A percentile compares a stretch with the other conserved stretches of the same genome.
Conservation (phyloP, 2,888 invertebrate species). For the Lamellibrachia satsuma region DNA sequence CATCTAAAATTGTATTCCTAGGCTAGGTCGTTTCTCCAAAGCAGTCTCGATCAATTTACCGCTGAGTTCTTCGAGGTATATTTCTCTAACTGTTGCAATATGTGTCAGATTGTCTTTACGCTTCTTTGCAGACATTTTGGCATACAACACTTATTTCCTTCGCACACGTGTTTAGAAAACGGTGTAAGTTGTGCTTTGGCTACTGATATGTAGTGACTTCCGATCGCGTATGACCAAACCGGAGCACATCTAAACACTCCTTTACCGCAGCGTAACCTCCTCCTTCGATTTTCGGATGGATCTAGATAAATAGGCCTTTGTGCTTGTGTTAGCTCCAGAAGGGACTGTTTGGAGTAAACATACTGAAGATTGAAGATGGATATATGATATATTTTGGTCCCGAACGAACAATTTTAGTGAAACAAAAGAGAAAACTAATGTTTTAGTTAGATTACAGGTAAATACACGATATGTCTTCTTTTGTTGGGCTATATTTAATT, state of each 20-base stretch:
- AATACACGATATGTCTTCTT: no score
- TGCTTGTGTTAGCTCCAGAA: no score
- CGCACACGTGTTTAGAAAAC: slow-evolving; percentile 20
- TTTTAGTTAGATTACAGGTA: no score
- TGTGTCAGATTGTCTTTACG: slow-evolving; percentile 22
- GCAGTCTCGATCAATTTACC: neutral
- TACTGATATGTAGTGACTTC: neutral
- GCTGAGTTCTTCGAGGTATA: slow-evolving; percentile 20
- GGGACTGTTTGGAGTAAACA: no score
- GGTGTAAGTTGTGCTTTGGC: slow-evolving; percentile 13
- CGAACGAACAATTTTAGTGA: no score
- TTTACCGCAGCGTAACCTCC: neutral
- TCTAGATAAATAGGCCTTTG: no score
- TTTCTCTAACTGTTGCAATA: slow-evolving; percentile 20
- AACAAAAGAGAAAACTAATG: no score
- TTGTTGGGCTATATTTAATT: no score
- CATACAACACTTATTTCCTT: slow-evolving; percentile 20
- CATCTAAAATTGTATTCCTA: slow-evolving; percentile 21
- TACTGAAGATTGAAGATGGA: no score
- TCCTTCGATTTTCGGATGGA: neutral
- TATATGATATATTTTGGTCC: no score
- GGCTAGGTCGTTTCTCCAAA: slow-evolving; percentile 13
- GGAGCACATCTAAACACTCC: neutral
- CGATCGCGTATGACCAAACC: neutral
- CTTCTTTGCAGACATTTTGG: slow-evolving; percentile 23